These are phyloP conservation scores for Sarcoramphus papa DNA, from an alignment of 2,797 vertebrate genomes.

Conservation along the genomic window DNA sequence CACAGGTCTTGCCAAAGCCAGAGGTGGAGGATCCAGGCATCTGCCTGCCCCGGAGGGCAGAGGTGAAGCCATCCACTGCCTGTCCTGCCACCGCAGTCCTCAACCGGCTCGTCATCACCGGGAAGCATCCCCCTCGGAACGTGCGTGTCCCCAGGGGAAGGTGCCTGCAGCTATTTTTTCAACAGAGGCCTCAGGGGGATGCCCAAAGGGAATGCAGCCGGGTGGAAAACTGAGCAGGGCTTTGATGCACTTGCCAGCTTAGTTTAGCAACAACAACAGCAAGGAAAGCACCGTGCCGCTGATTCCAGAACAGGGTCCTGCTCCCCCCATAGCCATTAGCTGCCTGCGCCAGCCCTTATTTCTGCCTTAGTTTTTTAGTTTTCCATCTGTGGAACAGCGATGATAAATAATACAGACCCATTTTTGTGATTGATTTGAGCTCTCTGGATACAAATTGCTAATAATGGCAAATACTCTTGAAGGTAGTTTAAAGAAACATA, in stretches of 20 bases:
- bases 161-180: neutral
- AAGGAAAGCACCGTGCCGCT: accelerated
- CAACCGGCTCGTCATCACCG: accelerated
- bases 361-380: neutral
- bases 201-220: neutral
- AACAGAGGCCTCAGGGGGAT: no score
- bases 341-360: neutral
- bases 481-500: neutral
- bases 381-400: neutral
- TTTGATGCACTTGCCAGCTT: neutral
- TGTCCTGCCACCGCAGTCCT: neutral
- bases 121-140: neutral
- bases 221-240: neutral
- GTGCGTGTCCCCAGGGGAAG: accelerated
- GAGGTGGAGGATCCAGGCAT: neutral
- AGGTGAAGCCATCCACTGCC: neutral
- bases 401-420: neutral
- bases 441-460: neutral
- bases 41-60: neutral
- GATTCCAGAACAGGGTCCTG: neutral
- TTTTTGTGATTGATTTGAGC: neutral
- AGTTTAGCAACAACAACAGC: neutral
- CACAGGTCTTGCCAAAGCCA: neutral
- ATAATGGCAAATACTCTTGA: neutral
- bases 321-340: neutral